These are phyloP conservation scores for Mesoclemmys tuberculata DNA, from an alignment of 2,113 vertebrate genomes.

Conservation along the genomic window DNA sequence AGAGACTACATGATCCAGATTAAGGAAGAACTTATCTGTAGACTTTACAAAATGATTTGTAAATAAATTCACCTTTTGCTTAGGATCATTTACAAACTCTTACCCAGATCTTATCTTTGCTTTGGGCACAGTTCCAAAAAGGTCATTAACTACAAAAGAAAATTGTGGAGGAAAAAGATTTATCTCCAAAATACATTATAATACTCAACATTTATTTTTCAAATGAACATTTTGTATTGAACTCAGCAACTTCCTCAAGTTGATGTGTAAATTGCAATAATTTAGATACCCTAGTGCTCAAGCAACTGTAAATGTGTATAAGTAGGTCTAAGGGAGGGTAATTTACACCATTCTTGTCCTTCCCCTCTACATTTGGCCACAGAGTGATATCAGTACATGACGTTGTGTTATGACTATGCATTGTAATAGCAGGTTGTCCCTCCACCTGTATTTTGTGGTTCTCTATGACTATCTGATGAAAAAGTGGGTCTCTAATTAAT, in stretches of 20 bases:
- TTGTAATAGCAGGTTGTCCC: neutral
- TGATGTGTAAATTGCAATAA: neutral
- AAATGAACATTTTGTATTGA: conserved; percentile 54
- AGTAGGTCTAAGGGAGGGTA: neutral
- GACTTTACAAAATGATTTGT: conserved; percentile 50
- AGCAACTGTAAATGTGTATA: neutral
- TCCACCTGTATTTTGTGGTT: neutral
- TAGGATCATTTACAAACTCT: conserved; percentile 58
- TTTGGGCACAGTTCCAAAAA: conserved; percentile 56
- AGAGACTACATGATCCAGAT: neutral
- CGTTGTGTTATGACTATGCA: accelerated
- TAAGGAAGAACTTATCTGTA: conserved; percentile 13
- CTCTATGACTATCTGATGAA: neutral
- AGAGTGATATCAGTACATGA: neutral
- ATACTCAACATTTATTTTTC: conserved; percentile 49
- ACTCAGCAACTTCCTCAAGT: neutral
- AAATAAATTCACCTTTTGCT: conserved; percentile 61
- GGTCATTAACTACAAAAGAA: conserved; percentile 64
- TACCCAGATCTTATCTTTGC: conserved; percentile 41
- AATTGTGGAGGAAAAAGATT: conserved; percentile 49
- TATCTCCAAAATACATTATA: conserved; percentile 55
- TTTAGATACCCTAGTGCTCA: neutral
- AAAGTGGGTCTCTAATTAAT: conserved; percentile 2
- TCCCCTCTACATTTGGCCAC: conserved; percentile 13
- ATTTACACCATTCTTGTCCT: conserved; percentile 11